Evolutionary conservation across 2,888 invertebrate species (phyloP).

Genomic region (Eupelmus urozonus): DNA sequence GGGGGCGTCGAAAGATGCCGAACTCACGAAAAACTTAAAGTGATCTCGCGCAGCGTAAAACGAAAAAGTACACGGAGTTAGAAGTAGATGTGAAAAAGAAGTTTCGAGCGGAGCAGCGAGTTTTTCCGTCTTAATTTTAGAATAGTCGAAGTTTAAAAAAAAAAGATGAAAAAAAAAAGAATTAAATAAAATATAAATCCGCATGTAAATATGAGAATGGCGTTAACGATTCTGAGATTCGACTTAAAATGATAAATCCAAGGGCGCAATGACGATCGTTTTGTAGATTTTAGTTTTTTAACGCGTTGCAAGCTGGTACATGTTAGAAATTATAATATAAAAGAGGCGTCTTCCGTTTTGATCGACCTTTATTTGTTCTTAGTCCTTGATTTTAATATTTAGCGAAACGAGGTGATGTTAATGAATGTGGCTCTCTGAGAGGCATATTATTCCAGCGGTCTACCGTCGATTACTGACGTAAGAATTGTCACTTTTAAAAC

Average conservation of each 20-base stretch:
- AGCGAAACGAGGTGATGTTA: neutral
- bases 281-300: neutral
- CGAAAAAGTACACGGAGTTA: slow-evolving; percentile 29
- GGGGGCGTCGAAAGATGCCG: neutral
- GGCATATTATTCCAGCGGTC: slow-evolving; percentile 14
- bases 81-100: neutral
- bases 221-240: neutral
- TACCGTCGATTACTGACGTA: neutral
- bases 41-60: slow-evolving; percentile 42
- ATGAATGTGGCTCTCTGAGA: slow-evolving; percentile 50
- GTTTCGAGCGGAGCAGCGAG: neutral
- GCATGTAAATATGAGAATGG: slow-evolving; percentile 24
- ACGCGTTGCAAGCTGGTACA: neutral
- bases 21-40: slow-evolving; percentile 50
- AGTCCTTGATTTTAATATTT: neutral
- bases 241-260: neutral
- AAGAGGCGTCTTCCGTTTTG: slow-evolving; percentile 10
- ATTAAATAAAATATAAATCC: slow-evolving; percentile 9
- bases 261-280: slow-evolving; percentile 12
- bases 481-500: too few relatives aligned
- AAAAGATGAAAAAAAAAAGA: neutral
- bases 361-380: neutral
- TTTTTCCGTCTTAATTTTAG: slow-evolving; percentile 2
- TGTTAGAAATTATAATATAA: neutral
- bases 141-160: neutral